These are phyloP conservation scores for Scelioninae gen. 1 DNA, from an alignment of 2,888 invertebrate genomes.

Conservation along the genomic window DNA sequence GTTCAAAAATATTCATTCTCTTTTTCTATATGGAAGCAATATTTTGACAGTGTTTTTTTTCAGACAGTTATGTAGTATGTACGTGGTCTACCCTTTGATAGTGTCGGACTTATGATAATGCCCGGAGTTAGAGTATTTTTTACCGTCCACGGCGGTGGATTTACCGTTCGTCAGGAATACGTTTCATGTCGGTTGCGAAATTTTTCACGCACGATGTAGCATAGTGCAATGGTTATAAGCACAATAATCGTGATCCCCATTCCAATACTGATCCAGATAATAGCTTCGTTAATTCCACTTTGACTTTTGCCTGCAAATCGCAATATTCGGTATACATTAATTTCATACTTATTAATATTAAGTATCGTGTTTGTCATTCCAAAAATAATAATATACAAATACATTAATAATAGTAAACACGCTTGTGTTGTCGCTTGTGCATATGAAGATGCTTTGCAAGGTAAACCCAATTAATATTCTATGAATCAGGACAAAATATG, in stretches of 20 bases:
- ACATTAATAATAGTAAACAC: neutral
- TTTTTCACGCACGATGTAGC: slow-evolving; percentile 92
- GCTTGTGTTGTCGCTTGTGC: neutral
- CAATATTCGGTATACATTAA: slow-evolving; percentile 9
- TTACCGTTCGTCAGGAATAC: slow-evolving; percentile 79
- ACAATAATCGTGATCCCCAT: slow-evolving; percentile 93
- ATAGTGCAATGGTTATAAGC: slow-evolving; percentile 92
- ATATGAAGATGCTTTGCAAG: neutral
- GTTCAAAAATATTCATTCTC: slow-evolving; percentile 15
- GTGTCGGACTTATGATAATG: slow-evolving; percentile 79
- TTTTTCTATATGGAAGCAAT: slow-evolving; percentile 12
- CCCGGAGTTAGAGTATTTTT: slow-evolving; percentile 77
- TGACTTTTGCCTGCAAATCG: slow-evolving; percentile 89
- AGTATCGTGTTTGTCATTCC: neutral
- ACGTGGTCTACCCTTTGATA: slow-evolving; percentile 79
- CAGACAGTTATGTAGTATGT: slow-evolving; percentile 80
- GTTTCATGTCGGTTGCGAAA: slow-evolving; percentile 90
- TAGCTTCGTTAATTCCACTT: slow-evolving; percentile 94
- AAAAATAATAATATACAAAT: neutral
- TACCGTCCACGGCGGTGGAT: slow-evolving; percentile 78
- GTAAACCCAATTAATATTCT: neutral
- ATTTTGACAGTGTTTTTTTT: slow-evolving; percentile 42
- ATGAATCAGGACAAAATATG: neutral
- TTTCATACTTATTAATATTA: neutral
- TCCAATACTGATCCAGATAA: slow-evolving; percentile 95